phyloP scores from a whole-genome alignment of 1,140 invertebrate species.

The Drosophila yakuba region DNA sequence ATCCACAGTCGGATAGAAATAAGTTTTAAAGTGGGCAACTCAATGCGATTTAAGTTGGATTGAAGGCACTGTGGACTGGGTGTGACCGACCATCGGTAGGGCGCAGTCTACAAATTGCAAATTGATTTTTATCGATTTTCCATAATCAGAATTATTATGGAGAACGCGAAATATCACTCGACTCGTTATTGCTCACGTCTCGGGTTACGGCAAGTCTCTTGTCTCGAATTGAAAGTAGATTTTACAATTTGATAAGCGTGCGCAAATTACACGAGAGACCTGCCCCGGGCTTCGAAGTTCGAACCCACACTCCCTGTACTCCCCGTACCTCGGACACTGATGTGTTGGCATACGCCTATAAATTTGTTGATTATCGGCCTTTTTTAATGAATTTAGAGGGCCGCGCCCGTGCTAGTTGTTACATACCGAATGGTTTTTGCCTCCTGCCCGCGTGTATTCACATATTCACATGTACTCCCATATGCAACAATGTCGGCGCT shows the following conservation, averaged over 20 bases:
- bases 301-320: neutral
- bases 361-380: conserved; percentile 74
- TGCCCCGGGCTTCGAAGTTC: conserved; percentile 30
- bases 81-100: conserved; percentile 52
- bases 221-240: conserved; percentile 75
- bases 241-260: conserved; percentile 80
- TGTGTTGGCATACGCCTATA: conserved; percentile 79
- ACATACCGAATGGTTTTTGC: conserved; percentile 27
- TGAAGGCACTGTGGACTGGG: conserved; percentile 39
- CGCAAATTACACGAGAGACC: conserved; percentile 77
- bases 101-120: conserved; percentile 75
- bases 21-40: conserved; percentile 13
- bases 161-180: conserved; percentile 77
- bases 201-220: conserved; percentile 45
- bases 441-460: conserved; percentile 2
- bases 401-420: conserved; percentile 54
- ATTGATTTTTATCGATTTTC: conserved; percentile 80
- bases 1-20: conserved; percentile 1
- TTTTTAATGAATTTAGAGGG: conserved; percentile 74
- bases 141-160: conserved; percentile 78
- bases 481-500: conserved; percentile 46
- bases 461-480: conserved; percentile 34
- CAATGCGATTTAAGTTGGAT: conserved; percentile 1
- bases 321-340: conserved; percentile 51
- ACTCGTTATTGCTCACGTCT: conserved; percentile 74